Base-by-base conservation (phyloP, 2,888 invertebrate genomes). In the Carterocephalus palaemon region DNA sequence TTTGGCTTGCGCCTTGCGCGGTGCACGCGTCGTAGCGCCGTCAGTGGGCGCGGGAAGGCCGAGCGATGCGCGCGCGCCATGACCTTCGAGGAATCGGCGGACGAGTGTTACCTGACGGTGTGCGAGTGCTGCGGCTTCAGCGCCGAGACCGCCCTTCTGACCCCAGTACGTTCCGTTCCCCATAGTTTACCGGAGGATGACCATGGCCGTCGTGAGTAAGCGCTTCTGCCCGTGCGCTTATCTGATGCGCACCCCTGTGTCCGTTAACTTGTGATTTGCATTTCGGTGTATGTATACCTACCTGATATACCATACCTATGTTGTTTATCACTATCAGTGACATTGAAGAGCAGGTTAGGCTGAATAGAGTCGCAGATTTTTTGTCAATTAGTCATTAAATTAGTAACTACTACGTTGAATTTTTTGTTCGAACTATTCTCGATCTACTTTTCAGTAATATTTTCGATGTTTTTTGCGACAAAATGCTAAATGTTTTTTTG, bases 41-140 rank as follows among this genome's bases (percentile, higher is more conserved):
- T 67, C 79, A 81, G 83, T 83, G 77, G 59, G 54, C 65, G 64
- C 61, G 62, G 67, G 65, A 60, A 60, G 64, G 60, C 65, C 78
- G 80, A 57, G 73, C 74, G 74, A 78, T 79, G 84, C 85, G 83
- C 81, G 82, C 82, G 84, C 82, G 83, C 78, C 77, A 84, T 84
- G 85, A 83, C 81, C 84, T 81, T 83, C 80, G 85, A 83, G 70
- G 79, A 79, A 72, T 65, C 75, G 59, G 77, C 67, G 57, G 85
- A 87, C 73, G 79, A 83, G 70, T 76, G 80, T 69, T 82, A 81
- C 69, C 74, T 82, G 56, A 76, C 78, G 53, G 86, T 86, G 72
- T 88, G 87, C 77, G 86, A 88, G 70, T 88, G 88, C 70, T 88
- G 88, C 75, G 87, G 87, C 59, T 88, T 86, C 82, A 85, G 80